Evolutionary conservation across 2,888 invertebrate species (phyloP).

Genomic region (Diachrysia chrysitis): DNA sequence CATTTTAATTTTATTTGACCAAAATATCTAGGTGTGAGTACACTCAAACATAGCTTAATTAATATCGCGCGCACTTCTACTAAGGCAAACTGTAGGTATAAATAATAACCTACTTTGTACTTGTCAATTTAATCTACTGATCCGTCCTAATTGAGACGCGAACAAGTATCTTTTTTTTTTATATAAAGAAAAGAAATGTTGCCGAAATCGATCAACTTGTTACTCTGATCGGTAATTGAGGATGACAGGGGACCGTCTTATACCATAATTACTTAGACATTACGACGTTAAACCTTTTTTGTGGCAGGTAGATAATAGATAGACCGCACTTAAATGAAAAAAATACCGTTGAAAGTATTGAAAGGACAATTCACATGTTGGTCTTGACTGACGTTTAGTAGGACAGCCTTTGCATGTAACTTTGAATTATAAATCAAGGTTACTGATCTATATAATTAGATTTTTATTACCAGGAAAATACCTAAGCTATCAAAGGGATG

Average conservation of each 20-base stretch:
- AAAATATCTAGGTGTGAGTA: too few species aligned
- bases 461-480: not conserved
- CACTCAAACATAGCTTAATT: too few species aligned
- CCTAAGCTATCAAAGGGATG: not conserved
- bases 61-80: too few species aligned
- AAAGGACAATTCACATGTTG: too few species aligned
- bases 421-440: too few species aligned
- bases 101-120: not conserved
- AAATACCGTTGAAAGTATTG: not conserved
- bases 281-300: not conserved
- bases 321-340: not conserved
- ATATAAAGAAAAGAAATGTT: not conserved
- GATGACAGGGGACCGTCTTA: slow-evolving; percentile 2
- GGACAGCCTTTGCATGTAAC: too few species aligned
- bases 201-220: not conserved
- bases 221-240: not conserved
- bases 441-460: not conserved
- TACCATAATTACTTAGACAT: not conserved
- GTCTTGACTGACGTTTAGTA: too few species aligned
- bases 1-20: too few species aligned
- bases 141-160: not conserved
- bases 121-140: slow-evolving; percentile 4
- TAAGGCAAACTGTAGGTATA: not conserved
- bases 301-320: not conserved
- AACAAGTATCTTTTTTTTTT: not conserved